Percentiles rank a stretch among this genome's conserved stretches.
Evolutionary conservation across 2,113 vertebrate genomes (phyloP).

Genomic region (Seriola dumerili): DNA sequence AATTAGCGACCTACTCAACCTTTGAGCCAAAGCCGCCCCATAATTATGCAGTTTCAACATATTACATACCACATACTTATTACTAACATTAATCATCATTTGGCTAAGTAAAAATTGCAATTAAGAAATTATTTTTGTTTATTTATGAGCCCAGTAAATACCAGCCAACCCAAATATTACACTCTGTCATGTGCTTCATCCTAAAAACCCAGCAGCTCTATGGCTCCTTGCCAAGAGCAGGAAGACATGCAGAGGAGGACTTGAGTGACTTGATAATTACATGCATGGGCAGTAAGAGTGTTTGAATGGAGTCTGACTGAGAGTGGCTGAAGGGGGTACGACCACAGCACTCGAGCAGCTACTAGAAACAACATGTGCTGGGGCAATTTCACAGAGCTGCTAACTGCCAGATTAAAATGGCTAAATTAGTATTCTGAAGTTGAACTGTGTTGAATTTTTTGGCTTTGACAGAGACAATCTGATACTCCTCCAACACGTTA

Average conservation of each 20-base stretch:
- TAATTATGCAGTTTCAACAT: neutral
- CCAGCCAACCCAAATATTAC: neutral
- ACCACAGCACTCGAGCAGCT: conserved; percentile 17
- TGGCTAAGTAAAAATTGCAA: neutral
- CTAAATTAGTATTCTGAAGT: conserved; percentile 42
- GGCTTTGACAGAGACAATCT: neutral
- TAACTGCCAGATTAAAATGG: conserved; percentile 34
- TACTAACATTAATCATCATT: no score
- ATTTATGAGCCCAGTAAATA: neutral
- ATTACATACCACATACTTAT: neutral
- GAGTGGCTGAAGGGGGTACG: conserved; percentile 14
- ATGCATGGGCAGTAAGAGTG: conserved; percentile 36
- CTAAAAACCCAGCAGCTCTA: neutral
- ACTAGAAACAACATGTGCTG: conserved; percentile 27
- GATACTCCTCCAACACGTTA: conserved; percentile 6
- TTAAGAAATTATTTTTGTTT: neutral
- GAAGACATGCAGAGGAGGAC: conserved; percentile 15
- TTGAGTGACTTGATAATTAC: conserved; percentile 34
- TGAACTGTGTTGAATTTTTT: conserved; percentile 8
- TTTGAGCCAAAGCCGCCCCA: no score
- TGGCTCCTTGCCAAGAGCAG: neutral
- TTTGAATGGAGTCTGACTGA: conserved; percentile 33
- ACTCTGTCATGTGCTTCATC: conserved; percentile 14
- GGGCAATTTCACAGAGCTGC: conserved; percentile 31
- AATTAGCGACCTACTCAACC: no score